A percentile compares a stretch with the other conserved stretches of the same genome.
Evolutionary conservation across 2,888 invertebrate genomes (phyloP).

Genomic region (Lissocephala sabroskyi): DNA sequence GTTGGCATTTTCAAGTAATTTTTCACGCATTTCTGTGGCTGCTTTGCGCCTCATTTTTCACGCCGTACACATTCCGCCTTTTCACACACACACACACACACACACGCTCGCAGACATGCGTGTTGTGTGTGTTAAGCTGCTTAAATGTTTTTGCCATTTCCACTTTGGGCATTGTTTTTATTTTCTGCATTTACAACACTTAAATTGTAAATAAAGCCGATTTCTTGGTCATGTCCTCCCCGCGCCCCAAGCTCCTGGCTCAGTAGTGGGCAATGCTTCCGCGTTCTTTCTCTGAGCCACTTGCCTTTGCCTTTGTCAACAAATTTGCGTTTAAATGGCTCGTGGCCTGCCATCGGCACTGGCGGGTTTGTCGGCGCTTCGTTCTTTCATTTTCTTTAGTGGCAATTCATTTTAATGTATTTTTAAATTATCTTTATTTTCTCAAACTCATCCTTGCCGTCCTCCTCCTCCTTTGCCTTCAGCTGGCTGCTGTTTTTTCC

Average conservation of each 20-base stretch:
- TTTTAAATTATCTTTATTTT: slow-evolving; percentile 60
- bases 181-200: slow-evolving; percentile 55
- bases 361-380: slow-evolving; percentile 6
- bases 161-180: slow-evolving; percentile 24
- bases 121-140: slow-evolving; percentile 57
- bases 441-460: slow-evolving; percentile 1
- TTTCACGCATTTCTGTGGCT: slow-evolving; percentile 66
- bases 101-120: too few species aligned
- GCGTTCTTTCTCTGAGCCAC: slow-evolving; percentile 28
- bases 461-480: background rate
- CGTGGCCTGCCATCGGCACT: slow-evolving; percentile 20
- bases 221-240: slow-evolving; percentile 23
- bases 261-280: background rate
- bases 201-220: slow-evolving; percentile 61
- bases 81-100: too few species aligned
- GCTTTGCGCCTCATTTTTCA: slow-evolving; percentile 63
- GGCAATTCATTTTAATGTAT: slow-evolving; percentile 59
- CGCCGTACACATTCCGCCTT: slow-evolving; percentile 14
- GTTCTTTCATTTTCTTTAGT: slow-evolving; percentile 22
- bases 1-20: slow-evolving; percentile 61
- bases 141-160: slow-evolving; percentile 49
- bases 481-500: too few species aligned
- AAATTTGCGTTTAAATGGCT: slow-evolving; percentile 59
- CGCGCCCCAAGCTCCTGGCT: too few species aligned
- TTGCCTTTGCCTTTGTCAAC: slow-evolving; percentile 54